Base-by-base conservation (phyloP, 2,888 invertebrate species). In the Papilio gigon region DNA sequence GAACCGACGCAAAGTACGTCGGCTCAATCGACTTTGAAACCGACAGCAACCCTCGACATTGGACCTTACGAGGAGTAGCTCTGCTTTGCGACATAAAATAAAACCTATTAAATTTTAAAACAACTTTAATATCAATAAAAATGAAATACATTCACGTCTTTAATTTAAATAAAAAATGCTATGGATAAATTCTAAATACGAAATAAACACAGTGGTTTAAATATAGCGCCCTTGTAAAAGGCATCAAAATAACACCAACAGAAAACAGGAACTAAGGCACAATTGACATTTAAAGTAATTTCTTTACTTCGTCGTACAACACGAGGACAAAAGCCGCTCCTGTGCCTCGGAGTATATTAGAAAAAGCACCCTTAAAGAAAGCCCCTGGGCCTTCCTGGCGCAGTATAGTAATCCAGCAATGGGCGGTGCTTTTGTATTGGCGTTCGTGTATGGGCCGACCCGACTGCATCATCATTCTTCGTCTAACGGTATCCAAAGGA, bases 391-490 rank as follows among this genome's bases (percentile, higher is more conserved):
- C 99, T 90, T 99, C 98, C 44, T 93, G 92, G 80, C 94, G 94
- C 78, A 95, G 88, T 81, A 98, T 97, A 81, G 95, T 95, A 17
- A 92, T 82, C 96, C 98, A 97, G 92, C 98, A 98, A 87, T 99
- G 97, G 44, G 96, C 85, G 33, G 98, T 98, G 89, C 93, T 97
- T 92, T 96, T 98, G 94, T 98, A 98, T 80, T 95, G 89, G 71
- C 97, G 94, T 74, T 98, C 97, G 65, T 93, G 86, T 80, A 93
- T 93, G 72, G 94, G 94, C 75, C 95, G 94, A 47, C 97, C 97
- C 70, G 98, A 98, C 92, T 98, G 98, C 98, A 99, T 99, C 98
- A 99, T 99, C 97, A 99, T 97, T 84, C 98, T 95, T 90, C 99
- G 95, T 79, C 98, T 94, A 80, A 96, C 96, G 65, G 98, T 98